These are phyloP conservation scores for Lophochroa leadbeateri DNA, from an alignment of 2,113 vertebrate genomes.

Conservation along the genomic window DNA sequence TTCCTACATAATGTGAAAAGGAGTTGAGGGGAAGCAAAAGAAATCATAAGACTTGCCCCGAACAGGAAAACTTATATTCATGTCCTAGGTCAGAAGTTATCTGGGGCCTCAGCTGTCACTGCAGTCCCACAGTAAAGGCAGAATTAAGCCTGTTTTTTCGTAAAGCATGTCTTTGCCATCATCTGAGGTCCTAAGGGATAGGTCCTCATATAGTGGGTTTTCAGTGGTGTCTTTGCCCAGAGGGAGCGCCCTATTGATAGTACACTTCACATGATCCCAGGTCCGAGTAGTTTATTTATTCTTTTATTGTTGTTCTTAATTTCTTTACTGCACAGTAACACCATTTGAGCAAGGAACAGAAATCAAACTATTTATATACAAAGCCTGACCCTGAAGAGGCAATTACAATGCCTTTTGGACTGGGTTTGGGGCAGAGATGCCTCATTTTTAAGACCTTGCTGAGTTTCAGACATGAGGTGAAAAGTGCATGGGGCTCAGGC, in stretches of 20 bases:
- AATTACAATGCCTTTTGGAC: neutral
- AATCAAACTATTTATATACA: neutral
- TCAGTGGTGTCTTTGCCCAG: neutral
- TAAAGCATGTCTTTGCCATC: neutral
- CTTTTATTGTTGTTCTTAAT: neutral
- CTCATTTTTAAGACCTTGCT: neutral
- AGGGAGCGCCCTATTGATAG: neutral
- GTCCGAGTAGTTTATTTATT: neutral
- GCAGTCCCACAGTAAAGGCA: neutral
- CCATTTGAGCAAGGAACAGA: neutral
- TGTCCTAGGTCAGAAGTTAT: neutral
- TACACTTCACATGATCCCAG: neutral
- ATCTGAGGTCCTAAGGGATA: neutral
- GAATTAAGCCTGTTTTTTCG: neutral
- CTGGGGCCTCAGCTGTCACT: neutral
- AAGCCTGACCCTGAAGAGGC: neutral
- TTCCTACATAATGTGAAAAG: neutral
- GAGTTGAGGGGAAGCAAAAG: neutral
- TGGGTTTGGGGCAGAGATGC: neutral
- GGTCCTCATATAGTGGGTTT: neutral
- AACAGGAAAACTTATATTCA: neutral
- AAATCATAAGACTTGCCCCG: neutral
- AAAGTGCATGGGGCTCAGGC: neutral
- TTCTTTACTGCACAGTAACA: neutral
- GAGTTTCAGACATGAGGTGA: neutral